These are phyloP conservation scores for Meloidogyne hapla DNA, from an alignment of 1,140 invertebrate species.

Conservation along the genomic window DNA sequence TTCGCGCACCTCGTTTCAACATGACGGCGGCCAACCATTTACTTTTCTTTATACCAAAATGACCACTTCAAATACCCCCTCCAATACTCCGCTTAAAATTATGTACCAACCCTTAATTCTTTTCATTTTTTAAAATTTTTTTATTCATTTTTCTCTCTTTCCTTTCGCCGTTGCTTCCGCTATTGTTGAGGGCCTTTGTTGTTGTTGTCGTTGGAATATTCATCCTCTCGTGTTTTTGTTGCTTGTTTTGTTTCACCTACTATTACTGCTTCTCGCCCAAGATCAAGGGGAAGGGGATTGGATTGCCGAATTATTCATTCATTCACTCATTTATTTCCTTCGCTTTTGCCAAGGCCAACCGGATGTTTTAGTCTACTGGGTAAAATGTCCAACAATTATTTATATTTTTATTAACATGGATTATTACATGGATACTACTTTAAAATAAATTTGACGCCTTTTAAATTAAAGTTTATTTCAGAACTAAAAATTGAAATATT, in stretches of 20 bases:
- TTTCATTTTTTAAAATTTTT: not conserved
- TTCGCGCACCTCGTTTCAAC: not conserved
- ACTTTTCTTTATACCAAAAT: not conserved
- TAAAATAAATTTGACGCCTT: too few species aligned
- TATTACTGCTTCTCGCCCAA: not conserved
- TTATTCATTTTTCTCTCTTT: not conserved
- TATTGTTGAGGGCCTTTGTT: conserved; percentile 3
- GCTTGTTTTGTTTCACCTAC: not conserved
- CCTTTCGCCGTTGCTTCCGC: not conserved
- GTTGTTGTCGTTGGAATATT: not conserved
- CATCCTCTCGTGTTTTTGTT: not conserved
- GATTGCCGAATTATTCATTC: not conserved
- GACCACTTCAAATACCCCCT: not conserved
- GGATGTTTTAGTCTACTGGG: not conserved
- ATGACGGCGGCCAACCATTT: not conserved
- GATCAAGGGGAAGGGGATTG: not conserved
- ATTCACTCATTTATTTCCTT: not conserved
- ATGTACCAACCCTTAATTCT: not conserved
- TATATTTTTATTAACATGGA: not conserved
- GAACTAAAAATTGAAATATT: not conserved
- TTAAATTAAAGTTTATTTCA: not conserved
- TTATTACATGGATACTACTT: too few species aligned
- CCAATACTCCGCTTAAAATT: not conserved
- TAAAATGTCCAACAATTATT: not conserved
- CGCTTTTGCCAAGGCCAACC: not conserved